Evolutionary conservation across 2,888 invertebrate genomes (phyloP).

Genomic region (Heliconius aoede): DNA sequence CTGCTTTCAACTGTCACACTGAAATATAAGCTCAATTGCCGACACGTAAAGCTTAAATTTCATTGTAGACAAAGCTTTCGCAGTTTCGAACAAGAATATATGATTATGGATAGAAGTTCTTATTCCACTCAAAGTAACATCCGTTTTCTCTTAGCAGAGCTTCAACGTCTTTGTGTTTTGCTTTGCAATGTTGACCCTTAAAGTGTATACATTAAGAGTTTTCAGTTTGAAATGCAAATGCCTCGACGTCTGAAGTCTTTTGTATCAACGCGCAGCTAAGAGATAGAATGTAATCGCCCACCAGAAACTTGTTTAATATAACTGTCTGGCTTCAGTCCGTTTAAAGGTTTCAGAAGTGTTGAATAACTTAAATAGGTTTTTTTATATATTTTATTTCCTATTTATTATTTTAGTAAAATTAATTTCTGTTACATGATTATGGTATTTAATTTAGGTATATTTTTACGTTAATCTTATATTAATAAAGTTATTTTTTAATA

Average conservation of each 20-base stretch:
- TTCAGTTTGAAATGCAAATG: conserved; percentile 57
- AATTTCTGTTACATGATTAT: no score
- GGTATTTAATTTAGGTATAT: no score
- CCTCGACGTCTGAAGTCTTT: conserved; percentile 55
- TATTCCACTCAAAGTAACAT: conserved; percentile 81
- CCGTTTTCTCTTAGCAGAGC: conserved; percentile 77
- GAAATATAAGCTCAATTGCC: conserved; percentile 50
- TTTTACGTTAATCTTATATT: no score
- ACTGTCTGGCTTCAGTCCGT: conserved; percentile 27
- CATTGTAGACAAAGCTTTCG: conserved; percentile 41
- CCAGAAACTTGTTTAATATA: conserved; percentile 34
- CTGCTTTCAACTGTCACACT: conserved; percentile 58
- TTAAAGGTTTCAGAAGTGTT: conserved; percentile 24
- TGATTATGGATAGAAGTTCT: conserved; percentile 78
- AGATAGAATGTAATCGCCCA: conserved; percentile 53
- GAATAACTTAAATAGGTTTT: conserved; percentile 13
- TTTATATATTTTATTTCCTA: not conserved
- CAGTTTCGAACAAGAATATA: conserved; percentile 70
- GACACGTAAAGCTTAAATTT: conserved; percentile 48
- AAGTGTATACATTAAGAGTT: conserved; percentile 49
- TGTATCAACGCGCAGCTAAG: conserved; percentile 60
- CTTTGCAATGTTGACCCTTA: conserved; percentile 39
- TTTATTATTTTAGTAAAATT: not conserved
- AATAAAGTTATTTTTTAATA: no score
- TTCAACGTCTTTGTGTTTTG: conserved; percentile 57